These are phyloP conservation scores for Trididemnum miniatum DNA, from an alignment of 23 tunicate genomes.

Conservation along the genomic window DNA sequence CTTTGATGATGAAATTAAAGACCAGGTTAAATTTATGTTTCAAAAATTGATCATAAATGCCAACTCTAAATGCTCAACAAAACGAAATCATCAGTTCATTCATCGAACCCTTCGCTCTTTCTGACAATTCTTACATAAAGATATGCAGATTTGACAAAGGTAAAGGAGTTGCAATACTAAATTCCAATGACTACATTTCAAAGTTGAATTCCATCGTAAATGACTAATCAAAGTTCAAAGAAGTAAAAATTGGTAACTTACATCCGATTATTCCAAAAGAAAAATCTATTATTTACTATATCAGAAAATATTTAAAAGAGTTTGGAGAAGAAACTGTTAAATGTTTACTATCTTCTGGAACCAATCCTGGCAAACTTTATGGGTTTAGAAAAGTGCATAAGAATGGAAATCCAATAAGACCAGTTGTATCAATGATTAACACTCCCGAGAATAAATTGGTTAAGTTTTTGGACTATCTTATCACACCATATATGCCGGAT, in stretches of 20 bases:
- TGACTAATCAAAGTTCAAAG: background rate
- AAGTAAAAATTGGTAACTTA: background rate
- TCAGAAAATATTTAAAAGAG: conserved; percentile 1
- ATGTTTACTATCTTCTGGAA: background rate
- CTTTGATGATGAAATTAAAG: conserved; percentile 2
- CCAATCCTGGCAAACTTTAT: background rate
- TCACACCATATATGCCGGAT: conserved; percentile 12
- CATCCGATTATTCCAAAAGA: conserved; percentile 3
- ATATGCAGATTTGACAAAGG: conserved; percentile 29
- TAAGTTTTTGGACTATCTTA: conserved; percentile 1
- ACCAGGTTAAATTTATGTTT: background rate
- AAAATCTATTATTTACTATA: conserved; percentile 7
- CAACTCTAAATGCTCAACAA: background rate
- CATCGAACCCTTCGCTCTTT: background rate
- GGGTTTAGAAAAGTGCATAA: conserved; percentile 11
- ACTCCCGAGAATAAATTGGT: conserved; percentile 21
- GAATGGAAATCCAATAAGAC: conserved; percentile 7
- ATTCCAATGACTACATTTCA: background rate
- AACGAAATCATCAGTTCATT: background rate
- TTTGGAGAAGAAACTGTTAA: background rate
- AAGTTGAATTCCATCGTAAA: background rate
- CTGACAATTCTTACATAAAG: background rate
- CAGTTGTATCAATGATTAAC: conserved; percentile 16
- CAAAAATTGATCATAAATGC: background rate
- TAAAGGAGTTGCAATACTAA: conserved; percentile 5